phyloP scores from a whole-genome alignment of 64 coral and sea anemone genomes.

The Cladopsammia gracilis region DNA sequence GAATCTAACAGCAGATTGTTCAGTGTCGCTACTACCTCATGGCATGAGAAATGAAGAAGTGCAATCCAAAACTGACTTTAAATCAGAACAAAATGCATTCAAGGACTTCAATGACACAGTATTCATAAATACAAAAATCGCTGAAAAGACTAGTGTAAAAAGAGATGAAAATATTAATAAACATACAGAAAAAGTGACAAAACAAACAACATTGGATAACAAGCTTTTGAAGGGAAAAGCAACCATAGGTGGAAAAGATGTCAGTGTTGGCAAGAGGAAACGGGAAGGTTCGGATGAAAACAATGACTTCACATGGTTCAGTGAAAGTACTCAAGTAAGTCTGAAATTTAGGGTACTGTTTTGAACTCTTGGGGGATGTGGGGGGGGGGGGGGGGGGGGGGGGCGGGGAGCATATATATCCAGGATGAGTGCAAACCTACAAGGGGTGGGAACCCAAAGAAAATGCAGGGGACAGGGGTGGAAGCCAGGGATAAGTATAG shows the following conservation, averaged over 20 bases:
- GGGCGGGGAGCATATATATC: too few relatives aligned
- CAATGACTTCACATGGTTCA: not conserved
- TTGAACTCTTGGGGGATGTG: too few relatives aligned
- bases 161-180: not conserved
- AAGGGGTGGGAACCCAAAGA: too few relatives aligned
- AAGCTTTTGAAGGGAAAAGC: not conserved
- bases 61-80: not conserved
- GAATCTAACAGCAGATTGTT: conserved; percentile 43
- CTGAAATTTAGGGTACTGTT: too few relatives aligned
- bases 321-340: not conserved
- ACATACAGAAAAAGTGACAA: not conserved
- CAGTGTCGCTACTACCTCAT: conserved; percentile 65
- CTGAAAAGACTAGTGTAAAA: not conserved
- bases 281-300: conserved; percentile 50
- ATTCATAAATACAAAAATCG: not conserved
- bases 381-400: too few relatives aligned
- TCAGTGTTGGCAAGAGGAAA: conserved; percentile 66
- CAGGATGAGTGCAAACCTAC: too few relatives aligned
- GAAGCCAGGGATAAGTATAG: too few relatives aligned
- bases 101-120: not conserved
- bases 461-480: too few relatives aligned
- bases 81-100: not conserved
- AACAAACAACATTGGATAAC: not conserved
- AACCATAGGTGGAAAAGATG: not conserved
- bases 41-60: not conserved